phyloP scores from a whole-genome alignment of 2,797 vertebrate species.

The Phyllotis vaccarum region DNA sequence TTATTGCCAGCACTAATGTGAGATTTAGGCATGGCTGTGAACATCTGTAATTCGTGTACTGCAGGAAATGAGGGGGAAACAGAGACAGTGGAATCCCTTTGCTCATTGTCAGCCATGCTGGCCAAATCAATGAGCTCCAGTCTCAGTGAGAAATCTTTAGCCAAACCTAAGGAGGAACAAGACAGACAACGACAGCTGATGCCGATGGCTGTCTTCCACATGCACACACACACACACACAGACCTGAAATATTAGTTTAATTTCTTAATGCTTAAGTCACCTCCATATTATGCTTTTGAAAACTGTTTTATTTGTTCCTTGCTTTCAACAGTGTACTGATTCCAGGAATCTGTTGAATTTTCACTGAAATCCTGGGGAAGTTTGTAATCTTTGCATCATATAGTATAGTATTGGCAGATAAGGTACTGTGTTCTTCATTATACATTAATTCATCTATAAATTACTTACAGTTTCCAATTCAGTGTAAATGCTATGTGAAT shows the following conservation, averaged over 20 bases:
- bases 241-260: not conserved
- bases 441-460: not conserved
- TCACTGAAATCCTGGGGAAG: not conserved
- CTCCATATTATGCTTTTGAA: not conserved
- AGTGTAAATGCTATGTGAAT: not conserved
- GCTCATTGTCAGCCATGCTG: not conserved
- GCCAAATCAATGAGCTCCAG: not conserved
- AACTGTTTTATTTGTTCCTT: not conserved
- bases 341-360: not conserved
- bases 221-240: not conserved
- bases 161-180: not conserved
- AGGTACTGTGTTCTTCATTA: not conserved
- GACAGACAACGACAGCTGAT: too few relatives aligned
- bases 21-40: not conserved
- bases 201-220: not conserved
- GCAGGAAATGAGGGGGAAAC: not conserved
- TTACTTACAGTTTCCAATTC: not conserved
- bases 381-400: not conserved
- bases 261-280: not conserved
- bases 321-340: not conserved
- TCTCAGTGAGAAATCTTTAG: not conserved
- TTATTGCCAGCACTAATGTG: not conserved
- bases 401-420: not conserved
- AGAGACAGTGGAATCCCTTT: not conserved
- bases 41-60: not conserved